Conservation (phyloP, 2,113 vertebrate genomes). For the Melanostigma gelatinosum region DNA sequence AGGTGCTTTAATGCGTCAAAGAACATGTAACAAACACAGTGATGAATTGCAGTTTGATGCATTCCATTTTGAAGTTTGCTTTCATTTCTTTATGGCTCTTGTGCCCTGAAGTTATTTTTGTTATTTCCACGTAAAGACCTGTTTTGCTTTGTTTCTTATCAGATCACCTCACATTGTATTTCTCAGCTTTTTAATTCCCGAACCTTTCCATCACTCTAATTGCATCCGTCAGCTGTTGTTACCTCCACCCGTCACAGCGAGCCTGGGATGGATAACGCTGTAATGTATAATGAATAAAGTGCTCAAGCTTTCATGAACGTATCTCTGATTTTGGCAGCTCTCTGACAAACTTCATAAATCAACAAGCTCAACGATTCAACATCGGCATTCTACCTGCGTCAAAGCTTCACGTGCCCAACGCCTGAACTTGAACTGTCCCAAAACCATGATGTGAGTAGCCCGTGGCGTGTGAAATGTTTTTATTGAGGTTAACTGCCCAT, state of each 20-base stretch:
- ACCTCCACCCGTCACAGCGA: background rate
- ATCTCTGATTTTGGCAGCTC: constrained; percentile 47
- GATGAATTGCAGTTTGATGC: constrained; percentile 10
- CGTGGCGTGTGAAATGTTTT: constrained; percentile 12
- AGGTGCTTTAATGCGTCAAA: background rate
- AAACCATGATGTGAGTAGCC: constrained; percentile 23
- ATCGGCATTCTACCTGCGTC: background rate
- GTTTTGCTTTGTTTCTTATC: background rate
- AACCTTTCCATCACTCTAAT: constrained; percentile 54
- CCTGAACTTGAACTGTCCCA: background rate
- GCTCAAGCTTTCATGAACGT: constrained; percentile 43
- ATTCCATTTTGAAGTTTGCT: constrained; percentile 13
- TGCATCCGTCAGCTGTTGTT: constrained; percentile 44
- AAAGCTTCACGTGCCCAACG: background rate
- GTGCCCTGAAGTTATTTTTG: constrained; percentile 20
- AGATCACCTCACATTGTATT: background rate
- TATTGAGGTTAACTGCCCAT: constrained; percentile 58
- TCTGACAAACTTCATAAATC: constrained; percentile 63
- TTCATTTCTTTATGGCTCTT: constrained; percentile 36
- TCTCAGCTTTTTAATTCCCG: constrained; percentile 19
- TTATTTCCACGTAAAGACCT: constrained; percentile 6
- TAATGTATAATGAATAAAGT: constrained; percentile 65
- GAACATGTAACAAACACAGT: background rate
- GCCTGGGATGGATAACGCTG: constrained; percentile 14
- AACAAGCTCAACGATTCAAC: constrained; percentile 35